Percentiles rank a stretch among this genome's conserved stretches.
These are phyloP conservation scores for Apis cerana DNA, from an alignment of 1,140 invertebrate genomes.

Conservation along the genomic window DNA sequence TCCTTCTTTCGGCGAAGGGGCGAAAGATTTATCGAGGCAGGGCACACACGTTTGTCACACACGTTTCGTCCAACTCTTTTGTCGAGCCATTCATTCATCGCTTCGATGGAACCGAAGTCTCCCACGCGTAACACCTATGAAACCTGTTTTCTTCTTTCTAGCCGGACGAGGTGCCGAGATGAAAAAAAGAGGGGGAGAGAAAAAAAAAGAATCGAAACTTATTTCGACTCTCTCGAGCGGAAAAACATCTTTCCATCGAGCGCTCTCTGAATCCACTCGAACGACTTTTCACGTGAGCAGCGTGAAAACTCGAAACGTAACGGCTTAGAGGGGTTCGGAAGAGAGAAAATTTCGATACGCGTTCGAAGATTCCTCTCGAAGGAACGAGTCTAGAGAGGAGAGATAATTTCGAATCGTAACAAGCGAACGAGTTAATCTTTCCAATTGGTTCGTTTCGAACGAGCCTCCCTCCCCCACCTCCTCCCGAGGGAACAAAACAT, in stretches of 20 bases:
- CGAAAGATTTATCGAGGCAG: conserved; percentile 39
- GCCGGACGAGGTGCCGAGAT: conserved; percentile 58
- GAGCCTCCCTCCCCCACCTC: conserved; percentile 20
- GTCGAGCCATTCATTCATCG: conserved; percentile 34
- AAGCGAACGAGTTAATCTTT: conserved; percentile 57
- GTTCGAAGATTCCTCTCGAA: too few relatives aligned
- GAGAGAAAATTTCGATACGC: background rate
- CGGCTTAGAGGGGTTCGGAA: conserved; percentile 19
- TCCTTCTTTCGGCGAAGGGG: background rate
- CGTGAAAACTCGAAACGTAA: background rate
- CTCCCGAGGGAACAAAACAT: conserved; percentile 52
- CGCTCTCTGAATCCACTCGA: conserved; percentile 63
- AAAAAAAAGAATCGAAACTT: conserved; percentile 59
- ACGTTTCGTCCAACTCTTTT: conserved; percentile 56
- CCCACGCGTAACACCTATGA: conserved; percentile 74
- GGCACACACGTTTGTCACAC: conserved; percentile 58
- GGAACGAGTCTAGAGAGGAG: background rate
- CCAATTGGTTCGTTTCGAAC: conserved; percentile 61
- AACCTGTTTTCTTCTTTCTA: conserved; percentile 67
- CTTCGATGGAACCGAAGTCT: conserved; percentile 62
- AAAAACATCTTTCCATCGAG: conserved; percentile 62
- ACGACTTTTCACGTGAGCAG: conserved; percentile 60
- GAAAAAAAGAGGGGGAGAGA: background rate
- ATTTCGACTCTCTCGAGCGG: conserved; percentile 65
- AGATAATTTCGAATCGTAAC: conserved; percentile 22